These are phyloP conservation scores for Acrocephalus arundinaceus DNA, from an alignment of 2,113 vertebrate species.

Conservation along the genomic window DNA sequence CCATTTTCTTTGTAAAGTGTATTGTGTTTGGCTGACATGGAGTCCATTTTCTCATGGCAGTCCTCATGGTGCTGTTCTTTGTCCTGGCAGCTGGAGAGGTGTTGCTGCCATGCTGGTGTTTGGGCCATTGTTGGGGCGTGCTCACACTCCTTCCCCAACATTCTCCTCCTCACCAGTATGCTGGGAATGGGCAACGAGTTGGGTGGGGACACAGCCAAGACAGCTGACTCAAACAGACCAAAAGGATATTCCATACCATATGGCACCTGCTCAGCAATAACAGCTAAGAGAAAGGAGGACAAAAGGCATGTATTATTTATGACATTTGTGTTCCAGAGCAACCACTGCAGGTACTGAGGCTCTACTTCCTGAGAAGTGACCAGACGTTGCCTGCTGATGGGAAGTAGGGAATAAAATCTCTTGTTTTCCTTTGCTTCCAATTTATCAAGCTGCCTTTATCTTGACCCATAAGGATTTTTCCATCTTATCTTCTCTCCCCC, in stretches of 20 bases:
- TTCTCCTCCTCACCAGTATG: neutral
- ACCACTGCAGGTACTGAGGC: rapidly evolving
- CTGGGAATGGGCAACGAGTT: neutral
- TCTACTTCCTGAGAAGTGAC: neutral
- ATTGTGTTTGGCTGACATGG: neutral
- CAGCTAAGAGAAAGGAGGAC: neutral
- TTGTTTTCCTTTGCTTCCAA: neutral
- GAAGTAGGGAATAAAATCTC: neutral
- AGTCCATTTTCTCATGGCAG: neutral
- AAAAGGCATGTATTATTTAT: neutral
- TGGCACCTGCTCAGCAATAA: neutral
- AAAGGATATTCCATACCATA: no score
- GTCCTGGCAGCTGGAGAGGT: neutral
- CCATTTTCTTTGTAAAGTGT: neutral
- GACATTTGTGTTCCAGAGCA: rapidly evolving
- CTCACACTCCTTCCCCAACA: neutral
- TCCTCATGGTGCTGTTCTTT: neutral
- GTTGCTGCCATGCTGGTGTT: neutral
- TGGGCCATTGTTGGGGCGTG: rapidly evolving
- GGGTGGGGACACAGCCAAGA: neutral
- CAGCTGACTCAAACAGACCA: neutral
- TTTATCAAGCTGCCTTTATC: neutral
- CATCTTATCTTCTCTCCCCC: neutral
- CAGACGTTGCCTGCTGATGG: neutral
- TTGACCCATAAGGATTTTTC: neutral